These are phyloP conservation scores for Neolamprologus variostigma DNA, from an alignment of 2,113 vertebrate species.

Conservation along the genomic window DNA sequence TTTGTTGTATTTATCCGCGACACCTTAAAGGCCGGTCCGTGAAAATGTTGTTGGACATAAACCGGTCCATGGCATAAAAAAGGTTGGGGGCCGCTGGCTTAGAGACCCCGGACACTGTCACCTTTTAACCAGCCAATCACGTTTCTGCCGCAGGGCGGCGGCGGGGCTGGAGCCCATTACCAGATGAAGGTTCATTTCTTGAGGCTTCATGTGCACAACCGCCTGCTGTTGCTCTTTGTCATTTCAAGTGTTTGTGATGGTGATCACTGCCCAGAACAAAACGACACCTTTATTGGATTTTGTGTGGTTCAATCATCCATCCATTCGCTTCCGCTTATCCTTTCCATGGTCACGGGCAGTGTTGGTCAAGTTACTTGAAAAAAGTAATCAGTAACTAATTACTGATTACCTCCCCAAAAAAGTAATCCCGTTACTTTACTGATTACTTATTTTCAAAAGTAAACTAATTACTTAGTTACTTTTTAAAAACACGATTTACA, in stretches of 20 bases:
- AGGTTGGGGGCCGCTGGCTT: accelerated
- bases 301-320: background rate
- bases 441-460: too few relatives aligned
- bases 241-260: background rate
- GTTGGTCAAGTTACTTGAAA: too few relatives aligned
- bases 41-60: background rate
- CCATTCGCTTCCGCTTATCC: background rate
- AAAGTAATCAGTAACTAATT: too few relatives aligned
- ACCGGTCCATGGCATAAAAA: accelerated
- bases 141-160: background rate
- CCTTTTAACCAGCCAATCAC: background rate
- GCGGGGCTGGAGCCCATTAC: background rate
- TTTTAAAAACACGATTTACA: too few relatives aligned
- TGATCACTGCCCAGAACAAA: background rate
- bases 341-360: too few relatives aligned
- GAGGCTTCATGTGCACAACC: accelerated
- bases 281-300: background rate
- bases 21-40: background rate
- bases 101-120: accelerated
- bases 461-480: too few relatives aligned
- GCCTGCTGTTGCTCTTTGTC: background rate
- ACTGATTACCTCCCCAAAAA: too few relatives aligned
- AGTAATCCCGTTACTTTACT: too few relatives aligned
- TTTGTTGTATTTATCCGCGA: accelerated
- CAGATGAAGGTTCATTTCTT: background rate